These are phyloP conservation scores for Epicauta chinensis DNA, from an alignment of 1,140 invertebrate species.

Conservation along the genomic window DNA sequence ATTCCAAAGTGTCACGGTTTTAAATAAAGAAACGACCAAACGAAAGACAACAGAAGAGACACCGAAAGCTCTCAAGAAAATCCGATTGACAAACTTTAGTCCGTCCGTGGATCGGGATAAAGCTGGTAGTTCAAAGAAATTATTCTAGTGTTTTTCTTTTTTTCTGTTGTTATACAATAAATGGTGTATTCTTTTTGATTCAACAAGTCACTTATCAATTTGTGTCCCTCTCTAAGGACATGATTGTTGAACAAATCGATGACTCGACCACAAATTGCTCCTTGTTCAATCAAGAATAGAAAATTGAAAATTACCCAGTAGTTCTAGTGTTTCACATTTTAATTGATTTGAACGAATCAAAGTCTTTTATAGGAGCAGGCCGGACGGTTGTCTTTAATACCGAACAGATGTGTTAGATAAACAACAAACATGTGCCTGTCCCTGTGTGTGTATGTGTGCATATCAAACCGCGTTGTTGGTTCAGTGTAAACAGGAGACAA, in stretches of 20 bases:
- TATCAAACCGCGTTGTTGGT: slow-evolving; percentile 7
- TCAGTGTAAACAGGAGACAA: slow-evolving; percentile 31
- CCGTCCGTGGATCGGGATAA: slow-evolving; percentile 28
- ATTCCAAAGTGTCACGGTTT: slow-evolving; percentile 47
- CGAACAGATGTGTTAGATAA: slow-evolving; percentile 27
- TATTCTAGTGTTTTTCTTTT: too few relatives aligned
- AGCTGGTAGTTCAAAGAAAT: slow-evolving; percentile 18
- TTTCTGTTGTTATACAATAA: too few relatives aligned
- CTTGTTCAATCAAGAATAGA: too few relatives aligned
- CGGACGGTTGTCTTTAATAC: too few relatives aligned
- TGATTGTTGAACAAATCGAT: slow-evolving; percentile 6
- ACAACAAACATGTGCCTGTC: slow-evolving; percentile 28
- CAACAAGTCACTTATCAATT: slow-evolving; percentile 6
- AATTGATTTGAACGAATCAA: too few relatives aligned
- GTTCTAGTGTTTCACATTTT: too few relatives aligned
- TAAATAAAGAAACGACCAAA: slow-evolving; percentile 18
- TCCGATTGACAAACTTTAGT: slow-evolving; percentile 33
- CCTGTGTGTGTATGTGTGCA: too few relatives aligned
- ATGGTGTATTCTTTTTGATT: too few relatives aligned
- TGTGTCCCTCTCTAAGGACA: too few relatives aligned
- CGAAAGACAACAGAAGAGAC: slow-evolving; percentile 32
- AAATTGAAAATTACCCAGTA: too few relatives aligned
- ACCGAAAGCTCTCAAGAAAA: slow-evolving; percentile 33
- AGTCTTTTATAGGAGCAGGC: too few relatives aligned
- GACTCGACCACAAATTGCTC: background rate